Percentiles rank a stretch among this genome's conserved stretches.
Evolutionary conservation across 92 coral and sea anemone species (phyloP).

Genomic region (Epizoanthus rinbou): DNA sequence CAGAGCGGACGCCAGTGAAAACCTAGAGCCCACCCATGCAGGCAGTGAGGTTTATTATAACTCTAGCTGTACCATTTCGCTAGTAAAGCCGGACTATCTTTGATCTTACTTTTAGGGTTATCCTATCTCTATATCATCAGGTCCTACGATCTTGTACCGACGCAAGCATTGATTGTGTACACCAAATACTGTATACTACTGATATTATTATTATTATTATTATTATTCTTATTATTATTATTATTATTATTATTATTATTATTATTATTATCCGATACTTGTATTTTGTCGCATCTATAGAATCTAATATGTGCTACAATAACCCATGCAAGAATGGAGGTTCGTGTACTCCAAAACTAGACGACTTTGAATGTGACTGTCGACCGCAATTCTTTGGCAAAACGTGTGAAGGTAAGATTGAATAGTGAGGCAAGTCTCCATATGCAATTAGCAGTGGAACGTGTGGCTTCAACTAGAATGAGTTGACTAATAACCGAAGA

Average conservation of each 20-base stretch:
- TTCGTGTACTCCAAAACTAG: constrained; percentile 87
- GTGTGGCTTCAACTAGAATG: too few relatives aligned
- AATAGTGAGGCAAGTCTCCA: neutral
- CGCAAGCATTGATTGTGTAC: neutral
- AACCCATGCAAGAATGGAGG: constrained; percentile 90
- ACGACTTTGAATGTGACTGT: constrained; percentile 94
- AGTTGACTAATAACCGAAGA: neutral
- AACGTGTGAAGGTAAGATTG: constrained; percentile 77
- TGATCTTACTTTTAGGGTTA: too few relatives aligned
- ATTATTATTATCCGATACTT: neutral
- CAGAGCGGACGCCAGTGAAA: too few relatives aligned
- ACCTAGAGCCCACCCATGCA: too few relatives aligned
- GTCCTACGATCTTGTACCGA: neutral
- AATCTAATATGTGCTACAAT: constrained; percentile 80
- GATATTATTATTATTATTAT: too few relatives aligned
- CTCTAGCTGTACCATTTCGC: neutral
- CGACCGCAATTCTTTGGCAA: constrained; percentile 86
- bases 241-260: too few relatives aligned
- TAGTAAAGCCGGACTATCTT: too few relatives aligned
- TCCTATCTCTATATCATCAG: too few relatives aligned
- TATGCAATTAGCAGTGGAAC: neutral
- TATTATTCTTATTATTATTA: too few relatives aligned
- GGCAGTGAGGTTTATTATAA: too few relatives aligned
- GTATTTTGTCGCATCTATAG: constrained; percentile 35
- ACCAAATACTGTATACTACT: neutral